phyloP scores from a whole-genome alignment of 2,888 invertebrate genomes.

The Bhutanitis thaidina region DNA sequence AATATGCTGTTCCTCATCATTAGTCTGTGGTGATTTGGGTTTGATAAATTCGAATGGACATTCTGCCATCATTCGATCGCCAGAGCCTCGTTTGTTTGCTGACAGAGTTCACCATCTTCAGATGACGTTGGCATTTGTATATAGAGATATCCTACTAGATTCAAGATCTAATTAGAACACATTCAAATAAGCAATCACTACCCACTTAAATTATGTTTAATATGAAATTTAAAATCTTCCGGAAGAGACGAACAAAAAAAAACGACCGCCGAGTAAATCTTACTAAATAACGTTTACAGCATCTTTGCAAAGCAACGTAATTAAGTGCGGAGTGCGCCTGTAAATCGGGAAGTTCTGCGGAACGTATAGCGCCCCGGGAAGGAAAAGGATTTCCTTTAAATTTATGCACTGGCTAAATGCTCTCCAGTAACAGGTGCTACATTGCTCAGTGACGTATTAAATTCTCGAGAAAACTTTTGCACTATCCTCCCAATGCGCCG shows the following conservation, averaged over 20 bases:
- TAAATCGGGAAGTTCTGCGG: slow-evolving; percentile 28
- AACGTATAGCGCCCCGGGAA: slow-evolving; percentile 20
- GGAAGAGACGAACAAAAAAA: not conserved
- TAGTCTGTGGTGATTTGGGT: too few relatives aligned
- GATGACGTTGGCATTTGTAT: too few relatives aligned
- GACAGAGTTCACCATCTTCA: too few relatives aligned
- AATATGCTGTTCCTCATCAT: too few relatives aligned
- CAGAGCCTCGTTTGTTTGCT: too few relatives aligned
- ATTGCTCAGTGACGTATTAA: slow-evolving; percentile 20
- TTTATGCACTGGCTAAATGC: slow-evolving; percentile 28
- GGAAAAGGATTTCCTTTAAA: slow-evolving; percentile 23
- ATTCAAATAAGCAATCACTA: too few relatives aligned
- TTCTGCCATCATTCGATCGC: too few relatives aligned
- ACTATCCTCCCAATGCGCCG: not conserved
- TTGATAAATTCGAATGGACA: too few relatives aligned
- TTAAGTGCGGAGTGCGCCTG: slow-evolving; percentile 23
- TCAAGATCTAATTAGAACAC: slow-evolving; percentile 14
- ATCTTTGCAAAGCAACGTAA: slow-evolving; percentile 2
- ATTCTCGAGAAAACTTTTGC: slow-evolving; percentile 14
- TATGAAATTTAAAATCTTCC: too few relatives aligned
- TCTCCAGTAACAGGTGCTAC: slow-evolving; percentile 20
- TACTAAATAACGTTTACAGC: slow-evolving; percentile 15
- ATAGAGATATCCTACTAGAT: too few relatives aligned
- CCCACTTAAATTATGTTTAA: too few relatives aligned
- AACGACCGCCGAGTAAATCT: slow-evolving; percentile 6